Evolutionary conservation across 92 coral and sea anemone genomes (phyloP).

Genomic region (Chrysogorgia sp.): DNA sequence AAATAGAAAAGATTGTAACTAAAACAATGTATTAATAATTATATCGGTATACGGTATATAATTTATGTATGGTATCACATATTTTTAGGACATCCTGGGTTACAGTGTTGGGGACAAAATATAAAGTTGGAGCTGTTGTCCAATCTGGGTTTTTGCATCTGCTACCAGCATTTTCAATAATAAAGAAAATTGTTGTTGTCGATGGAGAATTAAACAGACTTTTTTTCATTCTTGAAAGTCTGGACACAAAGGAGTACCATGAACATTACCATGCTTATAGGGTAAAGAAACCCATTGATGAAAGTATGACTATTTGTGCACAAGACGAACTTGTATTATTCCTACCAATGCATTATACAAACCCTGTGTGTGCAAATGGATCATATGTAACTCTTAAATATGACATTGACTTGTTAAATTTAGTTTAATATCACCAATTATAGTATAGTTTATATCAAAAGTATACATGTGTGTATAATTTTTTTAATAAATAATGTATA

Average conservation of each 20-base stretch:
- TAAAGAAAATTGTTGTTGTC: conserved; percentile 49
- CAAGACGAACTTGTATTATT: conserved; percentile 55
- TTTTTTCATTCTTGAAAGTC: conserved; percentile 47
- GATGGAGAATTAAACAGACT: conserved; percentile 52
- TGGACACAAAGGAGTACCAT: conserved; percentile 41
- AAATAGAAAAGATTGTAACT: neutral
- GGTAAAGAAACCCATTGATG: conserved; percentile 40
- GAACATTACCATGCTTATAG: conserved; percentile 59
- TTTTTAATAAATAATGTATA: too few species aligned
- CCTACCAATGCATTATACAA: conserved; percentile 51
- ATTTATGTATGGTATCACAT: neutral
- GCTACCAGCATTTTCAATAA: conserved; percentile 58
- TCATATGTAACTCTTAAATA: conserved; percentile 38
- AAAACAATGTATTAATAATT: neutral
- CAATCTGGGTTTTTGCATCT: conserved; percentile 54
- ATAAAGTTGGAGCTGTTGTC: conserved; percentile 53
- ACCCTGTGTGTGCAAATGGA: conserved; percentile 40
- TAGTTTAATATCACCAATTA: neutral
- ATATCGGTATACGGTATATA: too few species aligned
- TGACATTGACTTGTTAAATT: conserved; percentile 42
- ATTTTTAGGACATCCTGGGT: conserved; percentile 51
- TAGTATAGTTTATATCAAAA: too few species aligned
- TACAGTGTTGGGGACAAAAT: conserved; percentile 53
- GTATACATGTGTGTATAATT: too few species aligned
- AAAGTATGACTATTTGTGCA: conserved; percentile 25